Percentiles rank a stretch among this genome's conserved stretches.
phyloP scores from a whole-genome alignment of 2,113 vertebrate genomes.

The Calyptomena viridis region DNA sequence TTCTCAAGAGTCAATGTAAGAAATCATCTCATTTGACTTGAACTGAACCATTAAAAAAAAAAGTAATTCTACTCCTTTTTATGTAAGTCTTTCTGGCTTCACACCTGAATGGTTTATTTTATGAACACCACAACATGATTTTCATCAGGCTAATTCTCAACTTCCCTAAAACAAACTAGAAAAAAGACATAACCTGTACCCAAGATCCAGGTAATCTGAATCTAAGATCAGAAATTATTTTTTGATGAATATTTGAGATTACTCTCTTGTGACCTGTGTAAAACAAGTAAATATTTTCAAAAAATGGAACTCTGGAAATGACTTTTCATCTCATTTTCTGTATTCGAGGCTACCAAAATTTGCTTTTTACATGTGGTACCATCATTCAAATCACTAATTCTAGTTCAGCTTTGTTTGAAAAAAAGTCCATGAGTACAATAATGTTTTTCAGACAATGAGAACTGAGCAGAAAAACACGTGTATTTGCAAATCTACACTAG shows the following conservation, averaged over 20 bases:
- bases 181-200: background rate
- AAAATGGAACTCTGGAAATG: fast-evolving
- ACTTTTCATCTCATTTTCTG: background rate
- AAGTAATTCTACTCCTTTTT: background rate
- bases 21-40: background rate
- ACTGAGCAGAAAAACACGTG: background rate
- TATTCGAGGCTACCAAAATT: background rate
- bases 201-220: background rate
- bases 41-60: background rate
- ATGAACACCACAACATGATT: background rate
- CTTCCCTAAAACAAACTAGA: background rate
- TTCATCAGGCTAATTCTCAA: background rate
- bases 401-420: background rate
- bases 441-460: background rate
- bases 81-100: background rate
- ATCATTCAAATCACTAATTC: background rate
- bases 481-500: background rate
- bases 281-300: background rate
- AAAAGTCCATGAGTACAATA: background rate
- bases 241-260: background rate
- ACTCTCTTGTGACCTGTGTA: background rate
- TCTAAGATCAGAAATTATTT: background rate
- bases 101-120: background rate
- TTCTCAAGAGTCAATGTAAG: background rate
- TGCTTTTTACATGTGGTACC: background rate